Evolutionary conservation across 2,888 invertebrate genomes (phyloP), one percentile per base, ranked within the genome.

Genomic region (Ochlodes sylvanus): DNA sequence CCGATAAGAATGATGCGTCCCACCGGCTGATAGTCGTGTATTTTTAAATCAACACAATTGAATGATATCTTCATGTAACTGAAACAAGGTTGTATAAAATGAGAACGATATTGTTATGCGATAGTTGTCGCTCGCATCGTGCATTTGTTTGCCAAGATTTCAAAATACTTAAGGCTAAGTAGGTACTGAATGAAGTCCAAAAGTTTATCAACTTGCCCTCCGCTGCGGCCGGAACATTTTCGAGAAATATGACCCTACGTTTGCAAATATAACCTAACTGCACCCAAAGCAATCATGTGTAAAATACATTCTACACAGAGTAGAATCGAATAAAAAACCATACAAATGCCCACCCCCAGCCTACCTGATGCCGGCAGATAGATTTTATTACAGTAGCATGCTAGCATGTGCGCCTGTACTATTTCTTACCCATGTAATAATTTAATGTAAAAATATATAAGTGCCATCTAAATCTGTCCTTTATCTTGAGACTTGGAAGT

Each of bases 1-100:
- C 54, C 15, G 66, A 66, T 60, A 54, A 60, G 15, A 60, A 17
- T 54, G 41, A 58, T 41, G 34, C 38, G 52, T 42, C 17, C 32
- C 21, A 32, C 34, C 10, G 38, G 5, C 19, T 21, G 56, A 56
- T 58, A 67, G 42, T 15, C 5, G 17, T 61, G 12, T 61, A 55
- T 41, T 66, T 68, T 19, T 68, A 54, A 67, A 44, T 34, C 47
- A 34, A 38, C 67, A 61, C 55, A 56, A 47, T 67, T 56, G 61
- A 61, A 55, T 14, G 41, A 14, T 66, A 66, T 65, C 52, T 52
- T 41, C 21, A 32, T 41, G 41, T 60, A 66, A 57, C 52, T 54
- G 66, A 66, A 52, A 50, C 64, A 50, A 66, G 66, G 66, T 42
- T 66, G 66, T n/a, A 21, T 42, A 50, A 42, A 60, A 65, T 27